Conservation (phyloP, 2,113 vertebrate species). For the Lycocorax pyrrhopterus region DNA sequence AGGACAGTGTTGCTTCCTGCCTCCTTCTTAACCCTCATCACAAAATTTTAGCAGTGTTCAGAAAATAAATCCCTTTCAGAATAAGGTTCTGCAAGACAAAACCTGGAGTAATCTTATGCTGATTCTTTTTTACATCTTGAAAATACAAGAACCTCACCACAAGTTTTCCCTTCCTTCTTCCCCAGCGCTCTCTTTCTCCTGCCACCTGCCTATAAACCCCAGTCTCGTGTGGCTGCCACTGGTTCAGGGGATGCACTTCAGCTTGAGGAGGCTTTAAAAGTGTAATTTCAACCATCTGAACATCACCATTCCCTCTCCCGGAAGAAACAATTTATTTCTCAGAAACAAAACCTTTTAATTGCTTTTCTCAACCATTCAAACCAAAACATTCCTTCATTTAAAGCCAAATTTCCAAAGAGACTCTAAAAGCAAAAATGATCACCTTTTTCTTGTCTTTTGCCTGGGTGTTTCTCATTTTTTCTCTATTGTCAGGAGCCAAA, state of each 20-base stretch:
- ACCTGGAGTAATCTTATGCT: not conserved
- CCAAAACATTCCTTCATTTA: not conserved
- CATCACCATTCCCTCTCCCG: not conserved
- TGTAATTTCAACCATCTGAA: not conserved
- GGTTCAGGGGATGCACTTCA: not conserved
- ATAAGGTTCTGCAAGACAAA: not conserved
- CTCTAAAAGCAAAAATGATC: not conserved
- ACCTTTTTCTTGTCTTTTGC: not conserved
- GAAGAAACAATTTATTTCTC: not conserved
- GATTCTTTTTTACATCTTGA: not conserved
- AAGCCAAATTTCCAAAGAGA: not conserved
- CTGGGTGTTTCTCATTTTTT: not conserved
- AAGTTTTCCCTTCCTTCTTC: not conserved
- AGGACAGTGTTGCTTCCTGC: not conserved
- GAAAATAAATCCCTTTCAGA: not conserved
- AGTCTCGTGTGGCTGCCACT: rapidly evolving
- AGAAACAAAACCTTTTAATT: not conserved
- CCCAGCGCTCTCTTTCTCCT: not conserved
- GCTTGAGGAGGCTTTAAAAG: not conserved
- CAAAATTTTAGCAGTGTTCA: not conserved
- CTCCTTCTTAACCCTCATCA: not conserved
- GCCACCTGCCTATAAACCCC: not conserved
- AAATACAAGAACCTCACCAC: not conserved
- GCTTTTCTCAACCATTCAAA: not conserved
- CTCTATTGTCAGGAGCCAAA: not conserved